phyloP scores from a whole-genome alignment of 2,888 invertebrate species.

The Sialis fuliginosa region DNA sequence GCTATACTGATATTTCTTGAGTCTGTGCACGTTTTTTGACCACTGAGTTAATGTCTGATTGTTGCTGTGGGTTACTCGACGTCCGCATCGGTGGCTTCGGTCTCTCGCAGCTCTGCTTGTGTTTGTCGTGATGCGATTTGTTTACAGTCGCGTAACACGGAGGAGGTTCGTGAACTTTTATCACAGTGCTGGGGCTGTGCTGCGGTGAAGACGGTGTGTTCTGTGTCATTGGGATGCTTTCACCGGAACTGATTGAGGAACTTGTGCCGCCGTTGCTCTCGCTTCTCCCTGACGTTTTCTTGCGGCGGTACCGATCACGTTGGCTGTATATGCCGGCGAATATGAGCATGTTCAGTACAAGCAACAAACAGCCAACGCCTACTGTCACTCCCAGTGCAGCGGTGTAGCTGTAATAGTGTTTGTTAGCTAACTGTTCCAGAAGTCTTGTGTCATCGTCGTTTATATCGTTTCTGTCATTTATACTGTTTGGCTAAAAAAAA shows the following conservation, averaged over 20 bases:
- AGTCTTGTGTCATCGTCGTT: conserved; percentile 30
- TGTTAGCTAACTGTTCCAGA: conserved; percentile 31
- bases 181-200: conserved; percentile 17
- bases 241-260: conserved; percentile 20
- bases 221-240: conserved; percentile 24
- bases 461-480: conserved; percentile 7
- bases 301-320: conserved; percentile 34
- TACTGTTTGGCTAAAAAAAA: too few species aligned
- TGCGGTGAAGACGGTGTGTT: conserved; percentile 17
- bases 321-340: conserved; percentile 64
- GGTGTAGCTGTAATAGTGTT: conserved; percentile 48
- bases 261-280: conserved; percentile 10
- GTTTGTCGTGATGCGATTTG: conserved; percentile 15
- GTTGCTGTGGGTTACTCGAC: conserved; percentile 25
- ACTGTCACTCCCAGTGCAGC: conserved; percentile 62
- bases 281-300: conserved; percentile 17
- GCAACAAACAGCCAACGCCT: conserved; percentile 52
- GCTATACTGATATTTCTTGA: conserved; percentile 65
- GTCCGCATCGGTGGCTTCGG: conserved; percentile 24
- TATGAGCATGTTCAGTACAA: conserved; percentile 53
- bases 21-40: conserved; percentile 65
- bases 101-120: conserved; percentile 18
- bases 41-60: conserved; percentile 19
- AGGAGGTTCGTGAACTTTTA: conserved; percentile 24
- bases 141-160: conserved; percentile 31